Conservation (phyloP, 2,888 invertebrate genomes). For the Phaonia tiefii region DNA sequence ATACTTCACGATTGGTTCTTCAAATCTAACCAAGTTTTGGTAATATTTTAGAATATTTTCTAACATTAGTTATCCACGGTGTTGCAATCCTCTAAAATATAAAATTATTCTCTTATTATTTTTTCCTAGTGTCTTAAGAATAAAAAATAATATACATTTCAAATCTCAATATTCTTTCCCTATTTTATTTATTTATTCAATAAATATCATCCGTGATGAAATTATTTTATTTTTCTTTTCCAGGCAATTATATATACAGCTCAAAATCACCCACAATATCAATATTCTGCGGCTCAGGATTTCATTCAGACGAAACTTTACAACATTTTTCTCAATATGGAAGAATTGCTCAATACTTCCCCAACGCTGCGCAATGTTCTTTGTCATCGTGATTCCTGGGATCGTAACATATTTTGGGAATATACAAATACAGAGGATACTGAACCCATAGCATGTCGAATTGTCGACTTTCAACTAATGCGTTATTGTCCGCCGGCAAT, state of each 20-base stretch:
- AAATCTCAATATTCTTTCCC: too few species aligned
- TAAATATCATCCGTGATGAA: too few species aligned
- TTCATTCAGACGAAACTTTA: constrained; percentile 72
- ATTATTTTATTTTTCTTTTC: not conserved
- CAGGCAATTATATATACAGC: constrained; percentile 74
- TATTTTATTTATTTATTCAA: too few species aligned
- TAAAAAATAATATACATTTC: too few species aligned
- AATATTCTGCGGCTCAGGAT: constrained; percentile 68
- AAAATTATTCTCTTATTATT: too few species aligned
- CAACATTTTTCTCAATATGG: constrained; percentile 69
- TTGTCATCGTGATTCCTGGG: constrained; percentile 80
- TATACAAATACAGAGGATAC: constrained; percentile 62
- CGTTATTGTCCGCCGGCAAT: constrained; percentile 83
- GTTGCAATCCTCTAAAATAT: too few species aligned
- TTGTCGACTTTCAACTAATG: constrained; percentile 83
- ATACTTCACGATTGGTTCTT: too few species aligned
- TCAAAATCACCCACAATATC: constrained; percentile 72
- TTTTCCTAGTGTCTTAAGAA: too few species aligned
- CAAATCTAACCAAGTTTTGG: too few species aligned
- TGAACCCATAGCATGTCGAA: constrained; percentile 78
- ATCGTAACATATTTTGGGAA: constrained; percentile 77
- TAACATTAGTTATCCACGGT: too few species aligned
- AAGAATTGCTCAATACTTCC: constrained; percentile 73
- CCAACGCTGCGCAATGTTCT: constrained; percentile 80
- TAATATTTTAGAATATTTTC: too few species aligned